Evolutionary conservation across 2,113 vertebrate genomes (phyloP).

Genomic region (Cisticola juncidis): DNA sequence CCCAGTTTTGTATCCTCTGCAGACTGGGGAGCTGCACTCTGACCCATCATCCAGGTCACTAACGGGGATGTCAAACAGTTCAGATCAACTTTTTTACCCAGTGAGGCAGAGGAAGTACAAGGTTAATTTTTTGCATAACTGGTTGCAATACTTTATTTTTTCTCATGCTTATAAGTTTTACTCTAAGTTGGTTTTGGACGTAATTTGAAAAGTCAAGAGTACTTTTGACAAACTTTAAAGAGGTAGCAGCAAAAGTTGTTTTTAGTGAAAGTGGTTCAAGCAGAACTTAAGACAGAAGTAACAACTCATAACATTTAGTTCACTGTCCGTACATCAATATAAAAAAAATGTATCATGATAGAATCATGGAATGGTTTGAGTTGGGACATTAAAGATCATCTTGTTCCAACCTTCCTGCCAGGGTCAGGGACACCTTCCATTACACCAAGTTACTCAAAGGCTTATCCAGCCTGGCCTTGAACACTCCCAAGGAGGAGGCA

Average conservation of each 20-base stretch:
- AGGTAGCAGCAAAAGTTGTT: background rate
- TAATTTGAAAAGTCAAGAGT: background rate
- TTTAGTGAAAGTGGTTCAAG: background rate
- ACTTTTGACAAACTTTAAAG: background rate
- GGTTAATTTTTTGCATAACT: background rate
- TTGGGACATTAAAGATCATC: background rate
- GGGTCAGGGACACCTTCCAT: background rate
- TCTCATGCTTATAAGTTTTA: background rate
- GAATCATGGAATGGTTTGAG: background rate
- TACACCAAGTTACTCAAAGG: background rate
- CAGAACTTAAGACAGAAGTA: background rate
- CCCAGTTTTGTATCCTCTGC: background rate
- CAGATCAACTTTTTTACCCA: background rate
- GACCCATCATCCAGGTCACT: background rate
- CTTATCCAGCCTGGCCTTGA: background rate
- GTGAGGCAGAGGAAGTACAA: background rate
- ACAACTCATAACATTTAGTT: background rate
- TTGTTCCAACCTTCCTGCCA: background rate
- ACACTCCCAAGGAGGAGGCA: background rate
- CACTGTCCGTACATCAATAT: background rate
- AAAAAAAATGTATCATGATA: rapidly evolving
- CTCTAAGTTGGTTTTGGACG: background rate
- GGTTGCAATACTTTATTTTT: background rate
- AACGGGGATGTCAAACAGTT: background rate
- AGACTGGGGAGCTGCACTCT: background rate